Evolutionary conservation across 2,888 invertebrate genomes (phyloP).

Genomic region (Agonopterix heracliana): DNA sequence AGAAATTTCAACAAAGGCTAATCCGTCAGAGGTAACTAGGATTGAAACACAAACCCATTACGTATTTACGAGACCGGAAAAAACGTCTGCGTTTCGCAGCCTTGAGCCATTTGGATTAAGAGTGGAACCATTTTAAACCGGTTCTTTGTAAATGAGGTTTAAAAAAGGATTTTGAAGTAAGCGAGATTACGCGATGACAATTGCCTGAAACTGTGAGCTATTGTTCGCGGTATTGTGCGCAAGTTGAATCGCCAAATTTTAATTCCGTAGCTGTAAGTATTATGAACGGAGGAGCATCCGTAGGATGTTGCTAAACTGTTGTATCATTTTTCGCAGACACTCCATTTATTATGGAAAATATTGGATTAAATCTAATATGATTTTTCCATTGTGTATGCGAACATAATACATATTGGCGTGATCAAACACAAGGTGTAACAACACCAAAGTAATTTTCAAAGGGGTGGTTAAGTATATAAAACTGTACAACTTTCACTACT

Average conservation of each 20-base stretch:
- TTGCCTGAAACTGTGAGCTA: conserved; percentile 31
- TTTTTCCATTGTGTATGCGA: no score
- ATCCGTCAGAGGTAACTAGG: conserved; percentile 13
- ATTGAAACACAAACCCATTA: conserved; percentile 31
- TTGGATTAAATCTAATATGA: no score
- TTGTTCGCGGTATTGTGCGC: conserved; percentile 26
- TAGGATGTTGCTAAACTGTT: no score
- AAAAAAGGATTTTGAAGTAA: conserved; percentile 28
- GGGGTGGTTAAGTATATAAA: no score
- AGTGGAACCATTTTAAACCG: conserved; percentile 26
- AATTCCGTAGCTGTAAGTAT: conserved; percentile 10
- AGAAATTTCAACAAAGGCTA: conserved; percentile 4
- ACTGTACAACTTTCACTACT: no score
- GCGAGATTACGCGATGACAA: conserved; percentile 48
- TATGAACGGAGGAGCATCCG: no score
- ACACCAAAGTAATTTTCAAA: no score
- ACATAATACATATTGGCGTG: no score
- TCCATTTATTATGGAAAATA: no score
- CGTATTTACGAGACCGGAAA: conserved; percentile 24
- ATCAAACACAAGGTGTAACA: no score
- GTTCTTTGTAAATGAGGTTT: conserved; percentile 22
- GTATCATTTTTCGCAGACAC: no score
- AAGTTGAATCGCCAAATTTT: neutral
- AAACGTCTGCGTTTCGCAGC: conserved; percentile 20
- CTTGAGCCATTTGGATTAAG: conserved; percentile 9